phyloP scores from a whole-genome alignment of 2,113 vertebrate genomes.

The Triplophysa tibetana region DNA sequence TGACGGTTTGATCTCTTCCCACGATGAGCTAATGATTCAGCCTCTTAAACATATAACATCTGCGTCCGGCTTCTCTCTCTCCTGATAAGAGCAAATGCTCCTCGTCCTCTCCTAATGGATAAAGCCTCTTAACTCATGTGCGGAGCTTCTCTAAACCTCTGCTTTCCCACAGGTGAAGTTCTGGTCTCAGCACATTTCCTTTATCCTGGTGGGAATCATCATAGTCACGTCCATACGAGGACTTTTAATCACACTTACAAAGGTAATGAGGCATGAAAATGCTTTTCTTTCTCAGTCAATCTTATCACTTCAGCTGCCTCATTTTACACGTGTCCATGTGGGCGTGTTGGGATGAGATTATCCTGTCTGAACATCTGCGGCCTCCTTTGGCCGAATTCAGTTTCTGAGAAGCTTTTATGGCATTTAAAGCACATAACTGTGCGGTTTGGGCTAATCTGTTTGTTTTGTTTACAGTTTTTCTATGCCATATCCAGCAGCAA shows the following conservation, averaged over 20 bases:
- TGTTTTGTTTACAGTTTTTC: conserved; percentile 83
- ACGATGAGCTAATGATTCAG: not conserved
- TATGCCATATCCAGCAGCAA: conserved; percentile 99
- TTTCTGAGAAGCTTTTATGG: conserved; percentile 3
- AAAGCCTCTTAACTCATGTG: conserved; percentile 11
- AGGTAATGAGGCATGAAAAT: conserved; percentile 76
- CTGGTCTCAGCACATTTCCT: conserved; percentile 99
- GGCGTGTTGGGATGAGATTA: not conserved
- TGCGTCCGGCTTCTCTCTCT: not conserved
- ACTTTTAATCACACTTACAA: conserved; percentile 94
- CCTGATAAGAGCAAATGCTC: not conserved
- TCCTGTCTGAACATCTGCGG: conserved; percentile 1
- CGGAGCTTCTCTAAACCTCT: conserved; percentile 18
- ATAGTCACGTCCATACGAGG: conserved; percentile 97
- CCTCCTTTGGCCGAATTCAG: not conserved
- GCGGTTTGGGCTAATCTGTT: not conserved
- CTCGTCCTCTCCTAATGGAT: not conserved
- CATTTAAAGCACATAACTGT: not conserved
- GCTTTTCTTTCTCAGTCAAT: not conserved
- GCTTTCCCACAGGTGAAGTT: conserved; percentile 87
- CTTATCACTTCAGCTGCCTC: not conserved
- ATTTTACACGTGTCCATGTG: not conserved
- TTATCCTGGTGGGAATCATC: conserved; percentile 98
- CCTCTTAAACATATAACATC: conserved; percentile 8
- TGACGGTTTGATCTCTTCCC: conserved; percentile 15